Percentiles rank a stretch among this genome's conserved stretches.
Conservation (phyloP, 92 coral and sea anemone genomes). For the Porites divaricata region DNA sequence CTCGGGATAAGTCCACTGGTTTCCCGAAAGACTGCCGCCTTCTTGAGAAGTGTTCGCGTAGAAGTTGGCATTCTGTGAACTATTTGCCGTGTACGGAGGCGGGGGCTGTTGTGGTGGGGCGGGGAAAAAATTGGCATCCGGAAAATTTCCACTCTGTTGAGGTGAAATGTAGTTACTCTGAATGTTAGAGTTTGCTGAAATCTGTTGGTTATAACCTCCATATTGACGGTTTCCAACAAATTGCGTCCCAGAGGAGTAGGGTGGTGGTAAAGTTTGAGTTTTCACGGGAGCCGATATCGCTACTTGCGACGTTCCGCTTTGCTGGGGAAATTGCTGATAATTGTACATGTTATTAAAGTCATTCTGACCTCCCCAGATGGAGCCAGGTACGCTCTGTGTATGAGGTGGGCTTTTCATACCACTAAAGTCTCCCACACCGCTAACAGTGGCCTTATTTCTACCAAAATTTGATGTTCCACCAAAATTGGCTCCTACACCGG, state of each 20-base stretch:
- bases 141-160: conserved; percentile 39
- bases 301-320: conserved; percentile 12
- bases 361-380: conserved; percentile 35
- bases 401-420: conserved; percentile 12
- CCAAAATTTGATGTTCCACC: conserved; percentile 11
- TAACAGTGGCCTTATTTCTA: conserved; percentile 4
- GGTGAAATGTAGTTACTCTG: conserved; percentile 29
- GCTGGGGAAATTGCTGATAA: conserved; percentile 22
- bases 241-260: conserved; percentile 21
- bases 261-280: conserved; percentile 36
- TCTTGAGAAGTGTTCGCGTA: conserved; percentile 16
- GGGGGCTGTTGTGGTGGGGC: conserved; percentile 39
- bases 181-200: conserved; percentile 14
- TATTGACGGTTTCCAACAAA: conserved; percentile 25
- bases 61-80: conserved; percentile 20
- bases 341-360: conserved; percentile 24
- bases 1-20: conserved; percentile 54
- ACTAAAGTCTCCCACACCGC: conserved; percentile 12
- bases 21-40: conserved; percentile 12
- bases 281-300: conserved; percentile 14
- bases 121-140: conserved; percentile 18
- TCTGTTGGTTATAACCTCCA: conserved; percentile 24
- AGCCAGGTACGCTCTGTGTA: conserved; percentile 5
- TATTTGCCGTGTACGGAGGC: conserved; percentile 41
- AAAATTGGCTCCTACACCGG: conserved; percentile 2